Conservation (phyloP, 2,888 invertebrate genomes). For the Patella pellucida region DNA sequence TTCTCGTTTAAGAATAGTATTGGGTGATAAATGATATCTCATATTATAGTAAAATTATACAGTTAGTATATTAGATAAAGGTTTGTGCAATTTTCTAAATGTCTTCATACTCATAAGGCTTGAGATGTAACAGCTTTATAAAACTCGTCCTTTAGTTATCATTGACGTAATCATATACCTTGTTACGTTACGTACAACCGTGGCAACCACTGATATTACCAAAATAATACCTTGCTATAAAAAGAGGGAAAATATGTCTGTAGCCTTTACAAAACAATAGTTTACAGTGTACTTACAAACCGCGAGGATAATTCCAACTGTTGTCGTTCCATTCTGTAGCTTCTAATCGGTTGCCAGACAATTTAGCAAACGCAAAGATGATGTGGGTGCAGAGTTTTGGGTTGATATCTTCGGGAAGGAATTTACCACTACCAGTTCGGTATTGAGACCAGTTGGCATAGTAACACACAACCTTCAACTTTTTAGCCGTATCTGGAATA, state of each 20-base stretch:
- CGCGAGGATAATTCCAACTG: conserved; percentile 23
- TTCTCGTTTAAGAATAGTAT: too few relatives aligned
- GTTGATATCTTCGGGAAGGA: conserved; percentile 92
- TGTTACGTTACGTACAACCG: too few relatives aligned
- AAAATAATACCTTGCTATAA: not conserved
- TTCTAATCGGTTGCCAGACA: conserved; percentile 93
- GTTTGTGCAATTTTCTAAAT: not conserved
- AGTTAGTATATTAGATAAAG: not conserved
- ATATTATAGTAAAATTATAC: not conserved
- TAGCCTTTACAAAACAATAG: not conserved
- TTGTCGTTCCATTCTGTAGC: conserved; percentile 95
- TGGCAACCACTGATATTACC: too few relatives aligned
- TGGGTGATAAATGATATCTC: too few relatives aligned
- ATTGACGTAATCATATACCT: too few relatives aligned
- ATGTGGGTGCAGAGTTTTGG: conserved; percentile 95
- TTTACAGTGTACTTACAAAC: conserved; percentile 29
- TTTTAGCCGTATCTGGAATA: too few relatives aligned
- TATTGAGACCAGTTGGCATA: conserved; percentile 99
- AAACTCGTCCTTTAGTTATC: too few relatives aligned
- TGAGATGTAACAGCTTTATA: too few relatives aligned
- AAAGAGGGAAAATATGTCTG: not conserved
- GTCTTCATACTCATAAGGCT: too few relatives aligned
- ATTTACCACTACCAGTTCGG: conserved; percentile 90
- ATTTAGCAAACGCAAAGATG: conserved; percentile 97
- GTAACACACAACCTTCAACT: conserved; percentile 77